Evolutionary conservation across 2,797 vertebrate genomes (phyloP).

Genomic region (Pangasius mekongensis): DNA sequence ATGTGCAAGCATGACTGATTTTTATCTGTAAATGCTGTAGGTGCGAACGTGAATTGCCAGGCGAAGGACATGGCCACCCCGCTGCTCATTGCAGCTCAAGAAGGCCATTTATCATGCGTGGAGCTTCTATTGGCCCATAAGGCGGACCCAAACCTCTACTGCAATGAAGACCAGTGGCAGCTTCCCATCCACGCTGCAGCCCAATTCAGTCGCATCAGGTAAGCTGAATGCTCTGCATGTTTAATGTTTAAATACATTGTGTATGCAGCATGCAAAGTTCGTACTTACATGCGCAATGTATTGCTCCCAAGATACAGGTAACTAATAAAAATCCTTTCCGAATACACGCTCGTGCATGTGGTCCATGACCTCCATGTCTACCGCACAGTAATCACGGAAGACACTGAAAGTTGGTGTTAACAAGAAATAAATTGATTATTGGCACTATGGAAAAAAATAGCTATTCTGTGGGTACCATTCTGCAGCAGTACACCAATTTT

Average conservation of each 20-base stretch:
- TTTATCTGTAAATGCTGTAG: conserved; percentile 66
- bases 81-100: conserved; percentile 91
- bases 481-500: not conserved
- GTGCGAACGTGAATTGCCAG: conserved; percentile 85
- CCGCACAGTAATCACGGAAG: not conserved
- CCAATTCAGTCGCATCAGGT: conserved; percentile 86
- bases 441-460: not conserved
- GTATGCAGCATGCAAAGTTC: not conserved
- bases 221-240: conserved; percentile 49
- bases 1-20: not conserved
- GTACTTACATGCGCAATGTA: not conserved
- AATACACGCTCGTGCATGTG: not conserved
- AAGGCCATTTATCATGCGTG: conserved; percentile 86
- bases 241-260: not conserved
- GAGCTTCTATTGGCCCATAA: conserved; percentile 79
- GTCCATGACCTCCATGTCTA: not conserved
- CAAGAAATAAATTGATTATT: not conserved
- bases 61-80: conserved; percentile 89
- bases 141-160: conserved; percentile 86
- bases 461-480: not conserved
- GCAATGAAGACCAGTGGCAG: conserved; percentile 86
- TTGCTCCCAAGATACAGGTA: not conserved
- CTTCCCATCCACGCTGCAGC: conserved; percentile 91
- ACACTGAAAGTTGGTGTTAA: not conserved
- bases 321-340: not conserved